These are phyloP conservation scores for Hesperophylax magnus DNA, from an alignment of 1,140 invertebrate species.

Conservation along the genomic window DNA sequence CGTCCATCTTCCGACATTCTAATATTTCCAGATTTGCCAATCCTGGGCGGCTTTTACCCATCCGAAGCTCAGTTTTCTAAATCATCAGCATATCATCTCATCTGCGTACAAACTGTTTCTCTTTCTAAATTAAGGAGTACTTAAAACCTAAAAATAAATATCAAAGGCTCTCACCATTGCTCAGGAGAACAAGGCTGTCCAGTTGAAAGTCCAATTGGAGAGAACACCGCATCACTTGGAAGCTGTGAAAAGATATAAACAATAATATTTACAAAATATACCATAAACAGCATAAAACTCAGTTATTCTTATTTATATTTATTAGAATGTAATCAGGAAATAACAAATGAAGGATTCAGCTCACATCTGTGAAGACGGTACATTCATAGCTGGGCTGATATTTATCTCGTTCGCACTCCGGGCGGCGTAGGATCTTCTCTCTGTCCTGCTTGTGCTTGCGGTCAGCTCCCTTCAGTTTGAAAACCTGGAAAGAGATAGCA, in stretches of 20 bases:
- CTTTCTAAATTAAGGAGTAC: no score
- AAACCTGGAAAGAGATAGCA: conserved; percentile 69
- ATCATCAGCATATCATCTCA: no score
- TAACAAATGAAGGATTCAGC: conserved; percentile 1
- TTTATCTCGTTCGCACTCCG: conserved; percentile 90
- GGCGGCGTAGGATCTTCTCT: conserved; percentile 93
- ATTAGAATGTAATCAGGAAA: neutral
- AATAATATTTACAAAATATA: neutral
- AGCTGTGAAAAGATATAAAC: conserved; percentile 45
- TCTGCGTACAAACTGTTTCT: no score
- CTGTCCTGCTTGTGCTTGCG: conserved; percentile 97
- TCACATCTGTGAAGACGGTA: conserved; percentile 83
- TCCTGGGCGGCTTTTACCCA: no score
- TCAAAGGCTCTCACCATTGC: conserved; percentile 44
- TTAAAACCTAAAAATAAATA: no score
- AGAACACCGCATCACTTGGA: conserved; percentile 50
- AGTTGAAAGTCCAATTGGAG: neutral
- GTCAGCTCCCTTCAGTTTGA: conserved; percentile 95
- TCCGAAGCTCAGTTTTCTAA: no score
- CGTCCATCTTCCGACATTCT: no score
- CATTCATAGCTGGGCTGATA: conserved; percentile 97
- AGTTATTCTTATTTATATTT: no score
- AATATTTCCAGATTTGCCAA: no score
- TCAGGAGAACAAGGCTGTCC: conserved; percentile 50
- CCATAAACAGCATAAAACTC: no score